Evolutionary conservation across 2,113 vertebrate genomes (phyloP), one percentile per base, ranked within the genome.

Genomic region (Elephantulus edwardii): DNA sequence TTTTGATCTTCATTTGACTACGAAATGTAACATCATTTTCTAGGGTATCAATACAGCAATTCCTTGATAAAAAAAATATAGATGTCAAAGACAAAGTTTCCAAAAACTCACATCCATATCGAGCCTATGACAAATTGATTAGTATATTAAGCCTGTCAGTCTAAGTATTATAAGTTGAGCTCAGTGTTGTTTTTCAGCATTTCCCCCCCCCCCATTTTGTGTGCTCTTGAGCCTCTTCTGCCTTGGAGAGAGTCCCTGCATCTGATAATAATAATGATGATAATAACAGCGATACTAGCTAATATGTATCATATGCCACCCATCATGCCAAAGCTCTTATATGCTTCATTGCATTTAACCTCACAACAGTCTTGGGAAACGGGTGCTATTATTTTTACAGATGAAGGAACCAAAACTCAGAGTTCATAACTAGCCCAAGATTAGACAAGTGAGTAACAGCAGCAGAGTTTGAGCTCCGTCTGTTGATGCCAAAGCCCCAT

Each of bases 1-100:
- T 76, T 90, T 86, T 40, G 20, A 79, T 56, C 38, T 85, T 83
- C 84, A 68, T 40, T 17, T 35, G 40, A 72, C 50, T 77, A 82
- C 50, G 3, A 85, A 84, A 70, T 5, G n/a, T 40, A 81, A 54
- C 19, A 30, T 35, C 10, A 81, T 78, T 71, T 87, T 88, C 78
- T 78, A 88, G 85, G 62, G 62, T 70, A 50, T 87, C 3, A 12
- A 42, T 70, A 54, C 8, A 50, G 48, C 14, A 50, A 14, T 30
- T 75, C 52, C 35, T 79, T 42, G n/a, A 33, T 48, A 5, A 30
- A 68, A 86, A 50, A 28, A 28, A 30, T 14, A 72, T 13, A 74
- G 26, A 28, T n/a, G 0, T 11, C 50, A 42, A 76, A 52, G 14
- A 3, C 4, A n/a, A 60, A 66, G 42, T 16, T 11, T 17, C 26